Conservation (phyloP, 2,113 vertebrate species). For the Leucoraja erinaceus region DNA sequence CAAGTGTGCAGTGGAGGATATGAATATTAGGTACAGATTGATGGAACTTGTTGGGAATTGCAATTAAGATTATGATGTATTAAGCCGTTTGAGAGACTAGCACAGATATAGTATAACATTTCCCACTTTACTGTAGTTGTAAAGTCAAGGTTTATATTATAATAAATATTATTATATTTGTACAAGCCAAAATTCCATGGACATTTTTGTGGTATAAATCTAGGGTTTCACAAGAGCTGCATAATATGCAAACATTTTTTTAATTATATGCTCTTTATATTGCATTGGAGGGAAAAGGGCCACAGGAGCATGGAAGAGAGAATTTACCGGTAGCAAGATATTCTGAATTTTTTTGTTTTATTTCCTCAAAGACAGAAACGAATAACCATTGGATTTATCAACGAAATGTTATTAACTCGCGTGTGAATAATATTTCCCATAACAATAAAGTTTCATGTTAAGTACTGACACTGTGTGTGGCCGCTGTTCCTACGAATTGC, state of each 20-base stretch:
- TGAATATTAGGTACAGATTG: too few relatives aligned
- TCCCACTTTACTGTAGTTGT: neutral
- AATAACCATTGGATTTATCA: neutral
- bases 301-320: too few relatives aligned
- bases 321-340: neutral
- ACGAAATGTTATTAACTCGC: neutral
- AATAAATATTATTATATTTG: too few relatives aligned
- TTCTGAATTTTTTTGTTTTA: neutral
- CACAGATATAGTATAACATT: too few relatives aligned
- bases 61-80: too few relatives aligned
- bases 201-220: neutral
- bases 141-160: neutral
- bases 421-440: neutral
- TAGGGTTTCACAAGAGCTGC: neutral
- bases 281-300: neutral
- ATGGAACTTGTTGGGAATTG: too few relatives aligned
- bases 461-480: neutral
- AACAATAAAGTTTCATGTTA: neutral
- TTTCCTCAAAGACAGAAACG: neutral
- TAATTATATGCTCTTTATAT: neutral
- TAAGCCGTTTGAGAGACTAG: too few relatives aligned
- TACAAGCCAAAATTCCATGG: neutral
- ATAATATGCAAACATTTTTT: neutral
- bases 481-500: neutral
- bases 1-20: too few relatives aligned